Evolutionary conservation across 1,140 invertebrate species (phyloP).

Genomic region (Zophobas atratus): DNA sequence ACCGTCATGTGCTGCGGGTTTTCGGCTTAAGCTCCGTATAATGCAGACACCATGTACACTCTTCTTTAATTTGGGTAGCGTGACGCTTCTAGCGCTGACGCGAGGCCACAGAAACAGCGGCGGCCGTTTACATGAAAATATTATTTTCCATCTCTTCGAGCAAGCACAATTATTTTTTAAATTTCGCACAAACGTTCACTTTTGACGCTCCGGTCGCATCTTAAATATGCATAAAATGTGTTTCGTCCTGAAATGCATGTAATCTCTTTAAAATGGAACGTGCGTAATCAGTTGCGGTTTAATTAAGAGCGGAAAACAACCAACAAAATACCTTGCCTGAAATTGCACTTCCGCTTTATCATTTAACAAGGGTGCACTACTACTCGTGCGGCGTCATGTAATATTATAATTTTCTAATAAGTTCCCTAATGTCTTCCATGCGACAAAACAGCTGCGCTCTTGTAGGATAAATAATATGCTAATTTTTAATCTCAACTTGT

Average conservation of each 20-base stretch:
- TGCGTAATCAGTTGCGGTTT: slow-evolving; percentile 37
- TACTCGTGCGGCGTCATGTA: slow-evolving; percentile 5
- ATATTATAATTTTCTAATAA: slow-evolving; percentile 40
- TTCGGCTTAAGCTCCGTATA: no score
- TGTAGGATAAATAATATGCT: slow-evolving; percentile 26
- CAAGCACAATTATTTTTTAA: slow-evolving; percentile 11
- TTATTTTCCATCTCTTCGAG: slow-evolving; percentile 2
- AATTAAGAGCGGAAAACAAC: slow-evolving; percentile 31
- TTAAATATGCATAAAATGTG: slow-evolving; percentile 24
- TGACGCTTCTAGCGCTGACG: no score
- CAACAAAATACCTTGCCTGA: slow-evolving; percentile 19
- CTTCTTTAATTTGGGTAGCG: no score
- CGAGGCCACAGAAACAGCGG: neutral
- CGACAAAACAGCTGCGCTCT: slow-evolving; percentile 23
- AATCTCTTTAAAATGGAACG: slow-evolving; percentile 30
- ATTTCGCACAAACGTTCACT: neutral
- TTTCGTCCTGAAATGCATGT: slow-evolving; percentile 21
- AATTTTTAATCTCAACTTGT: slow-evolving; percentile 20
- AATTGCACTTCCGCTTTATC: slow-evolving; percentile 29
- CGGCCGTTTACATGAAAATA: slow-evolving; percentile 10
- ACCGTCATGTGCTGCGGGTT: no score
- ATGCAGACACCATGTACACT: no score
- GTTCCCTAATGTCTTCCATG: slow-evolving; percentile 22
- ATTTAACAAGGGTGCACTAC: slow-evolving; percentile 32
- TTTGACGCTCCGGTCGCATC: neutral